Conservation (phyloP, 2,888 invertebrate species). For the Scaptomyza cyrtandrae region DNA sequence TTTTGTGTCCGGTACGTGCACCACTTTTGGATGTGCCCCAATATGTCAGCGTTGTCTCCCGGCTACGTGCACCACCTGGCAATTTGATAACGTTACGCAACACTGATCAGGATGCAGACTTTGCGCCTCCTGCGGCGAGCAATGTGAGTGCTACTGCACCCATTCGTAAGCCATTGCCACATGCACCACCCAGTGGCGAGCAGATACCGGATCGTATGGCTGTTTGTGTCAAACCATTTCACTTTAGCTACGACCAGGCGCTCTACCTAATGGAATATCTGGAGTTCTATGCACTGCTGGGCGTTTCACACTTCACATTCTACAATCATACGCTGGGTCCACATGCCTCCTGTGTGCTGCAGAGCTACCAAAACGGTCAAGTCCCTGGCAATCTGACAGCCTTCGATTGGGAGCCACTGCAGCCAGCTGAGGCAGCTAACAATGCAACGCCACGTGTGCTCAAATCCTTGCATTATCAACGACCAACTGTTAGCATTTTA, state of each 20-base stretch:
- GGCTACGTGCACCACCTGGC: conserved; percentile 87
- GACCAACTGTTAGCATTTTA: conserved; percentile 83
- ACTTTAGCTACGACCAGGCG: conserved; percentile 94
- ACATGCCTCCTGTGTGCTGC: conserved; percentile 91
- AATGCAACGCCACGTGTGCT: conserved; percentile 68
- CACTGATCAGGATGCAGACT: conserved; percentile 85
- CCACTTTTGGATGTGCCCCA: conserved; percentile 87
- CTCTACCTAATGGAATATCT: conserved; percentile 95
- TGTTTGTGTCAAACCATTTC: conserved; percentile 95
- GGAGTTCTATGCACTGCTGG: conserved; percentile 93
- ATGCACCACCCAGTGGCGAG: conserved; percentile 71
- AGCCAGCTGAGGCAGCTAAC: conserved; percentile 52
- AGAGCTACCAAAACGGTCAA: conserved; percentile 86
- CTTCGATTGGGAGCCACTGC: conserved; percentile 68
- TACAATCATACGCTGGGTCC: conserved; percentile 95
- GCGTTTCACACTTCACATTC: conserved; percentile 94
- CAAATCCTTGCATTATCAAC: conserved; percentile 69
- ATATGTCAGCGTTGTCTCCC: conserved; percentile 89
- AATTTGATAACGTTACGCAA: conserved; percentile 88
- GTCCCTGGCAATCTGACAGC: conserved; percentile 82
- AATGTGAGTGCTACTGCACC: conserved; percentile 27
- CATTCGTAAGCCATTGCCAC: conserved; percentile 5
- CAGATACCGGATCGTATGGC: conserved; percentile 87
- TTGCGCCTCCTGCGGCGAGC: conserved; percentile 35
- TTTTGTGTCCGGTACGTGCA: conserved; percentile 90